A percentile compares a stretch with the other conserved stretches of the same genome.
phyloP scores from a whole-genome alignment of 2,888 invertebrate genomes.

The Invenusta paracnida region DNA sequence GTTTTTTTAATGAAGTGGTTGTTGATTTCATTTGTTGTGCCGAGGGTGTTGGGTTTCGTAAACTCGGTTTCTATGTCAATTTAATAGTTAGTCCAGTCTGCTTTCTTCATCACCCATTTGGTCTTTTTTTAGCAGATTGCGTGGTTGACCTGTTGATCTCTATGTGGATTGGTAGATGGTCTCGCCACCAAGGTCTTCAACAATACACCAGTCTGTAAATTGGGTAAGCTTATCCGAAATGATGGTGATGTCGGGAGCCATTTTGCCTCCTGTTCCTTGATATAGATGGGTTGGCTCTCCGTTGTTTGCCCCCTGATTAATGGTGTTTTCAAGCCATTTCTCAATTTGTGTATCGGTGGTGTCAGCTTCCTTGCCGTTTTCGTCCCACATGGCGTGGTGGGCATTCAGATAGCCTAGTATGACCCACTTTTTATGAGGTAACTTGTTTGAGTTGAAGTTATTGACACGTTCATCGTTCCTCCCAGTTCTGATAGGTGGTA shows the following conservation, averaged over 20 bases:
- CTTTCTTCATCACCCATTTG: background rate
- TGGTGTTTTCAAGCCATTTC: background rate
- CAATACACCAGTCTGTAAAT: background rate
- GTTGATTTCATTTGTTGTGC: background rate
- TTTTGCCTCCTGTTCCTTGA: background rate
- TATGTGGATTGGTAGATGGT: background rate
- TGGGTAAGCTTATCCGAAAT: background rate
- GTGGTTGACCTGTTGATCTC: background rate
- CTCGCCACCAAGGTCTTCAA: background rate
- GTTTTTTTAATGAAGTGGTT: too few relatives aligned
- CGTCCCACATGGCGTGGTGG: background rate
- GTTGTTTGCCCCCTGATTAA: background rate
- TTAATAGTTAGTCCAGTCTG: background rate
- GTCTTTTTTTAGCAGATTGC: background rate
- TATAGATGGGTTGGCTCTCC: background rate
- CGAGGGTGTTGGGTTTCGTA: background rate
- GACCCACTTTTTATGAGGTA: background rate
- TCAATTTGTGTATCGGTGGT: background rate
- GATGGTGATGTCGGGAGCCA: background rate
- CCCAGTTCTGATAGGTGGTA: background rate
- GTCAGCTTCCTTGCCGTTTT: background rate
- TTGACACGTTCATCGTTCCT: background rate
- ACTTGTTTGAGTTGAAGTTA: background rate
- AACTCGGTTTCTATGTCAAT: background rate
- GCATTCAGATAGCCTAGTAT: background rate